Evolutionary conservation across 1,140 invertebrate genomes (phyloP), one percentile per base, ranked within the genome.

Genomic region (Leguminivora glycinivorella): DNA sequence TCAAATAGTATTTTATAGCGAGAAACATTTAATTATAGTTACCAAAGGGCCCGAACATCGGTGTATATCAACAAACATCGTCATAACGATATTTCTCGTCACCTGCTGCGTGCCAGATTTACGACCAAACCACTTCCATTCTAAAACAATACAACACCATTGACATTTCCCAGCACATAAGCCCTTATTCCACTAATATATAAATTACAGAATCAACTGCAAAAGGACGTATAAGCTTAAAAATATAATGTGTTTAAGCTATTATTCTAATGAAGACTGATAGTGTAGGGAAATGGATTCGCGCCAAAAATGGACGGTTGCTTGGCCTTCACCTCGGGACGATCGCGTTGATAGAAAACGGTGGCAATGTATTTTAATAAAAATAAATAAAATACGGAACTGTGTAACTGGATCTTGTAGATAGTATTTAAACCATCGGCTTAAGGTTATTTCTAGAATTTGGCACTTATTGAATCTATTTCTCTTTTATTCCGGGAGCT

Each of bases 91-190:
- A 52, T 52, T 52, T 22, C 47, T 52, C 1, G 19, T 22, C 47
- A 52, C 17, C 47, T 52, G 47, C 5, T 22, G 14, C 19, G 47
- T 52, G 47, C 47, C 47, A 52, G 47, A 52, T 52, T 52, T 52
- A 52, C 19, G 19, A 52, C 47, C 1, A 17, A 43, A 17, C 19
- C 47, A 2, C 10, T 22, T 52, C 14, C 7, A 19, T 22, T 52
- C 47, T 9, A 52, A 52, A 52, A 52, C 47, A 52, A 9, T n/a
- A 22, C 4, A 52, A 22, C n/a, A 52, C 19, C 47, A 52, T 22
- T 10, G 2, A 9, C 19, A 22, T 52, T 52, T 22, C n/a, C 1
- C 6, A 9, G 17, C 47, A 10, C 4, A 3, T 22, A 52, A 19
- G 17, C 4, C 47, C 19, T 52, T 52, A 6, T 52, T 19, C 7